Conservation (phyloP, 2,113 vertebrate species). For the Oncorhynchus mykiss region DNA sequence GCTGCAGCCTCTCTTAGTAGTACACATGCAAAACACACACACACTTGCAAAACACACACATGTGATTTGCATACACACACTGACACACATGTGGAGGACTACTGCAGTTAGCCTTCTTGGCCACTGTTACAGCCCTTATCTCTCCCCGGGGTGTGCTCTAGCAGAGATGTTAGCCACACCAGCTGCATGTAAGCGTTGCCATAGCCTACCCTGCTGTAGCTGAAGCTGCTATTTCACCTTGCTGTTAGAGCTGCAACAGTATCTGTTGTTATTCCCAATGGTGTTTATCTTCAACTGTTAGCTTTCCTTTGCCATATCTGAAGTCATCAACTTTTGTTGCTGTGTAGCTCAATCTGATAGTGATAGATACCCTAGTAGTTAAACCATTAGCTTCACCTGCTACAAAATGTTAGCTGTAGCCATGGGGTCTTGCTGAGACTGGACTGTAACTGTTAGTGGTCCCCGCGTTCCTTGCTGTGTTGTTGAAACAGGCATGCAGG, state of each 20-base stretch:
- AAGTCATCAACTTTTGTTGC: background rate
- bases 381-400: constrained; percentile 52
- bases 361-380: constrained; percentile 31
- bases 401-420: constrained; percentile 31
- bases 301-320: background rate
- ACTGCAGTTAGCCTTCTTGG: background rate
- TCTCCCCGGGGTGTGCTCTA: background rate
- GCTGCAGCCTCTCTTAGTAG: constrained; percentile 36
- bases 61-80: background rate
- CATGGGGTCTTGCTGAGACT: background rate
- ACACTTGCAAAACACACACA: background rate
- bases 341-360: background rate
- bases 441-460: background rate
- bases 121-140: background rate
- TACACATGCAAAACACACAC: constrained; percentile 8
- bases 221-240: background rate
- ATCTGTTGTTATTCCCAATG: background rate
- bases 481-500: background rate
- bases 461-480: background rate
- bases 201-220: background rate
- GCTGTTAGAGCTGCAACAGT: background rate
- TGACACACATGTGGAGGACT: background rate
- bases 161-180: background rate
- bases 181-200: background rate
- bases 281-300: background rate